phyloP scores from a whole-genome alignment of 2,113 vertebrate species.

The Zapus hudsonius region DNA sequence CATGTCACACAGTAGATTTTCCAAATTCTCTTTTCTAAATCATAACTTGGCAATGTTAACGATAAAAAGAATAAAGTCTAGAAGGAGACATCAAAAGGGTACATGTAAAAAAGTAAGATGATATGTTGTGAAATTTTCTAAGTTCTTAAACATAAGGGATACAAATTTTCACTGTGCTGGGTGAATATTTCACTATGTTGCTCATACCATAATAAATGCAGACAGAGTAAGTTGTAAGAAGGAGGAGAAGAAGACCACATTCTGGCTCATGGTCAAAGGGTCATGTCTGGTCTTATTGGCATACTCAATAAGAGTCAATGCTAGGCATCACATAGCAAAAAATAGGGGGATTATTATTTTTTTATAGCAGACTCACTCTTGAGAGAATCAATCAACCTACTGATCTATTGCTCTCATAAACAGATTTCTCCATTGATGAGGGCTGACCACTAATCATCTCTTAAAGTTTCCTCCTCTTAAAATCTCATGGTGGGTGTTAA shows the following conservation, averaged over 20 bases:
- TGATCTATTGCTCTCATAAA: neutral
- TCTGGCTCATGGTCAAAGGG: neutral
- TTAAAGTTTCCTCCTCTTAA: neutral
- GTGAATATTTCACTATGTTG: neutral
- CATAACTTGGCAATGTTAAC: neutral
- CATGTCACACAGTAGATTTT: neutral
- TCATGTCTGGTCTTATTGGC: neutral
- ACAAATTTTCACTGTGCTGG: neutral
- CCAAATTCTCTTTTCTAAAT: neutral
- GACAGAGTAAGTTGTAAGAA: neutral
- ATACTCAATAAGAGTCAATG: neutral
- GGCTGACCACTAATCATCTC: neutral
- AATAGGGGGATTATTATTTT: neutral
- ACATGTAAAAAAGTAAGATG: neutral
- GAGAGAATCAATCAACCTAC: neutral
- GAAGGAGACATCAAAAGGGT: neutral
- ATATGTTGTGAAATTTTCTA: neutral
- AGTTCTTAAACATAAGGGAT: neutral
- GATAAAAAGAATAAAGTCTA: neutral
- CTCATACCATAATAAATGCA: neutral
- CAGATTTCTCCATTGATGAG: neutral
- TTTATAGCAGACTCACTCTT: neutral
- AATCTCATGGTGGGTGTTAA: neutral
- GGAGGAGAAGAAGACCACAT: too few species aligned
- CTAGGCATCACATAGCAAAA: neutral